Evolutionary conservation across 1,140 invertebrate genomes (phyloP).

Genomic region (Mylabris phalerata): DNA sequence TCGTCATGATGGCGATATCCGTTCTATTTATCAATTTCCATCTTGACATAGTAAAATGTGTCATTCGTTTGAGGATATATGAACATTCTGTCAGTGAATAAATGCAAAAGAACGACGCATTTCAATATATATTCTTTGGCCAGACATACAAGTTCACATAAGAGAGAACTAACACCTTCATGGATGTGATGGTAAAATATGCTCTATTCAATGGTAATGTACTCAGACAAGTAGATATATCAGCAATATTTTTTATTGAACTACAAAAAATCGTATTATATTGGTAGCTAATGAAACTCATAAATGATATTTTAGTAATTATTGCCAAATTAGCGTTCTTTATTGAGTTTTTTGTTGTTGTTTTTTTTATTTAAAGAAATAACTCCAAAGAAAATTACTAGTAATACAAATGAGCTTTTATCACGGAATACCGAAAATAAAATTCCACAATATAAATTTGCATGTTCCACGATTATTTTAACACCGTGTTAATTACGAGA

Average conservation of each 20-base stretch:
- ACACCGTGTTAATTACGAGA: slow-evolving; percentile 4
- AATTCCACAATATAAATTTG: slow-evolving; percentile 15
- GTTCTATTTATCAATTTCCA: slow-evolving; percentile 3
- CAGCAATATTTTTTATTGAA: no score
- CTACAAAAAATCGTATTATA: no score
- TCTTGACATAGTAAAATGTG: slow-evolving; percentile 4
- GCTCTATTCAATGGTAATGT: no score
- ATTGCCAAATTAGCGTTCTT: slow-evolving; percentile 8
- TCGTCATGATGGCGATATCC: not conserved
- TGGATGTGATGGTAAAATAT: no score
- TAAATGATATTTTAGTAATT: not conserved
- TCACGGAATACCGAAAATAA: slow-evolving; percentile 15
- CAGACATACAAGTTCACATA: not conserved
- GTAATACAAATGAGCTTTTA: slow-evolving; percentile 12
- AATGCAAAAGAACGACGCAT: not conserved
- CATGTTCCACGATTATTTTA: slow-evolving; percentile 14
- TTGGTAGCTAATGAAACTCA: no score
- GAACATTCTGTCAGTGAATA: slow-evolving; percentile 1
- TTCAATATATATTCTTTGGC: slow-evolving; percentile 1
- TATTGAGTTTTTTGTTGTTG: slow-evolving; percentile 9
- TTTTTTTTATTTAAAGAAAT: no score
- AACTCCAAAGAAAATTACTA: slow-evolving; percentile 11
- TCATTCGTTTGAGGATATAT: slow-evolving; percentile 7
- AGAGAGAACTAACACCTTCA: no score
- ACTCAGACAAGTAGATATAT: no score